Evolutionary conservation across 2,113 vertebrate genomes (phyloP).

Genomic region (Macrotus californicus): DNA sequence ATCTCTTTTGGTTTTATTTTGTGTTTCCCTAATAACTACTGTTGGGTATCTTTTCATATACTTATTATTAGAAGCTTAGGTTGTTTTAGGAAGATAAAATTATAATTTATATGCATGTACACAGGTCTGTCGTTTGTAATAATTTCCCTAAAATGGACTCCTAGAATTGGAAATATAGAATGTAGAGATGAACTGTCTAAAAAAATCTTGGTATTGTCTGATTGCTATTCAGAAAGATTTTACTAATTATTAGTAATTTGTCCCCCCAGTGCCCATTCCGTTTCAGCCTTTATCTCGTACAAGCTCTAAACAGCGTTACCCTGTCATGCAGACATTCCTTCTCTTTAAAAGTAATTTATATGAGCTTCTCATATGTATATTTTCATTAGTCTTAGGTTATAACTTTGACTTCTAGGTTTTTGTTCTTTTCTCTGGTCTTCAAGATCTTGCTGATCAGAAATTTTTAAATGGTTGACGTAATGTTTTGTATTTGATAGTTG

Average conservation of each 20-base stretch:
- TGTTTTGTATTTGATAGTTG: neutral
- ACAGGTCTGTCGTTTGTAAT: neutral
- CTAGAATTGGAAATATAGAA: neutral
- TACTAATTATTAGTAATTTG: neutral
- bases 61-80: neutral
- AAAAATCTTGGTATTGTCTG: neutral
- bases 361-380: neutral
- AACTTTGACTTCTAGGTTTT: neutral
- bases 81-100: neutral
- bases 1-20: neutral
- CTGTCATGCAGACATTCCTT: neutral
- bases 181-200: neutral
- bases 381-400: neutral
- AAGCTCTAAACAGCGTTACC: neutral
- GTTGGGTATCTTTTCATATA: neutral
- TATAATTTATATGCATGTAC: neutral
- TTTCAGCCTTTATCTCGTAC: neutral
- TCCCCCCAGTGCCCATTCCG: neutral
- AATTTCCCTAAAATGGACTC: neutral
- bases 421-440: neutral
- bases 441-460: neutral
- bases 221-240: neutral
- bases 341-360: neutral
- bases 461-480: neutral
- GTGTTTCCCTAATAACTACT: neutral